Evolutionary conservation across 2,888 invertebrate genomes (phyloP), one percentile per base, ranked within the genome.

Genomic region (Drosophila mayaguana): DNA sequence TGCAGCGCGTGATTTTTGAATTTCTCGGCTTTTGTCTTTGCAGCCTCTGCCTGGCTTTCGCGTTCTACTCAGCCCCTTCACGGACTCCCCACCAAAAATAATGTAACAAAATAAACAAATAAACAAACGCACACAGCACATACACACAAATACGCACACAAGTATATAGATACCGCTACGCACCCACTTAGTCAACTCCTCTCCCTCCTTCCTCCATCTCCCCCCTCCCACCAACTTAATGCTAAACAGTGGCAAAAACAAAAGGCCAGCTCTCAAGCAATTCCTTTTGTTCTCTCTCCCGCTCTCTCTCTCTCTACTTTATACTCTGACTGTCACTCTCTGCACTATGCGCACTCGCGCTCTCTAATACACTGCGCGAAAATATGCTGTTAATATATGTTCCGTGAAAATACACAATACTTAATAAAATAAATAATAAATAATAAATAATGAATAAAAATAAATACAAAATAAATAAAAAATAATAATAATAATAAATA

Each of bases 1-100:
- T 89, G 75, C 79, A 80, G 67, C 55, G 66, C 79, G 81, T 89
- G 89, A 89, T 89, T 89, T 85, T 84, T 79, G 88, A 81, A 75
- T 84, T 74, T 89, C 62, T 75, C 71, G 87, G 81, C 89, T 84
- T 87, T 71, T 67, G 72, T 68, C 67, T 71, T 74, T 72, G 57
- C 60, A 45, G 40, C 36, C 55, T 45, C 53, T 59, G 71, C 45
- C 48, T 57, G 60, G 48, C 38, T 28, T 78, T 50, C 63, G 63
- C 63, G 60, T 28, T 40, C 40, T 16, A 3, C 51, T 63, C 60
- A 60, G 18, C 38, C 20, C 50, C 61, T 57, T n/a, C 43, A 61
- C 16, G 40, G 8, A 0, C 50, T 28, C 50, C 56, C 28, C 36
- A 42, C 54, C 40, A 25, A 56, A 60, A 50, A 62, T 69, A 84